phyloP scores from a whole-genome alignment of 2,797 vertebrate genomes.

The Morelia viridis region DNA sequence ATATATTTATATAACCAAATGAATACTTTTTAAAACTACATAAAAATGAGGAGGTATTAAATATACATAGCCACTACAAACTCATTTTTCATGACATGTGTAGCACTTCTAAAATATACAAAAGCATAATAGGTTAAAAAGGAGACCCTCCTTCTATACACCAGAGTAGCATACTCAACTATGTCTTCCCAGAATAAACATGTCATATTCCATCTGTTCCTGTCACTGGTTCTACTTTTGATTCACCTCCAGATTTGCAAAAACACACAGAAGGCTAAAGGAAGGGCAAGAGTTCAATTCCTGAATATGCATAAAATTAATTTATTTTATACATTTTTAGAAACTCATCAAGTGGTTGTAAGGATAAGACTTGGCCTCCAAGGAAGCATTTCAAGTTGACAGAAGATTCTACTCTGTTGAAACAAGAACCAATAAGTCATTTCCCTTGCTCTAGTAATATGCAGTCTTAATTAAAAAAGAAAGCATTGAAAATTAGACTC shows the following conservation, averaged over 20 bases:
- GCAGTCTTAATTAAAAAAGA: conserved; percentile 25
- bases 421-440: conserved; percentile 35
- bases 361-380: conserved; percentile 19
- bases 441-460: conserved; percentile 18
- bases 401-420: conserved; percentile 27
- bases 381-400: conserved; percentile 25
- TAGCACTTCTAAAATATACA: not conserved
- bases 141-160: no score
- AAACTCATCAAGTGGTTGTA: conserved; percentile 20
- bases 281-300: conserved; percentile 47
- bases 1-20: not conserved
- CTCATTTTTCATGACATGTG: not conserved
- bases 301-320: conserved; percentile 50
- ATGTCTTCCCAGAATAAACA: not conserved
- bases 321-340: conserved; percentile 49
- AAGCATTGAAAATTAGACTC: conserved; percentile 41
- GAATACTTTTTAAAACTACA: not conserved
- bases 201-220: not conserved
- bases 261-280: not conserved
- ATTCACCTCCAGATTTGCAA: not conserved
- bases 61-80: not conserved
- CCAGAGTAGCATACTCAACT: not conserved
- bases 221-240: not conserved
- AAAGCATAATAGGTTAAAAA: not conserved
- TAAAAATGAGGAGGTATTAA: not conserved